A percentile compares a stretch with the other conserved stretches of the same genome.
Conservation (phyloP, 2,888 invertebrate species). For the Melieria crassipennis region DNA sequence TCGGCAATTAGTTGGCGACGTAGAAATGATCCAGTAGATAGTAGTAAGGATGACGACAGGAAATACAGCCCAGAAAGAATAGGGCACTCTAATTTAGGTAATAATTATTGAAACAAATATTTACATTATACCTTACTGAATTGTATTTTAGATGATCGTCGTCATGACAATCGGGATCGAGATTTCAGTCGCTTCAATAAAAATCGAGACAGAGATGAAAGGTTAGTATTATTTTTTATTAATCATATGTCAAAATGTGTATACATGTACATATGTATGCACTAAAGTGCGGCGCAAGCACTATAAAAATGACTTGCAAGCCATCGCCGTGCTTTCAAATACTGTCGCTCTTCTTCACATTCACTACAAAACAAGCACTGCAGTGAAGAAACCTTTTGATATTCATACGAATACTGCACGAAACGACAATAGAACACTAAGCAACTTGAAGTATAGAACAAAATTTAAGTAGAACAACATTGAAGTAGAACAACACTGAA, state of each 20-base stretch:
- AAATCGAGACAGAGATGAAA: slow-evolving; percentile 43
- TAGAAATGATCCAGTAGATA: slow-evolving; percentile 46
- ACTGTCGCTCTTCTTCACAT: too few species aligned
- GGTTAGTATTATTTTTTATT: slow-evolving; percentile 31
- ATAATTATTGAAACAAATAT: slow-evolving; percentile 15
- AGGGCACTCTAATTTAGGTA: not conserved
- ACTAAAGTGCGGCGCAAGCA: not conserved
- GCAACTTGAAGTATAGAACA: too few species aligned
- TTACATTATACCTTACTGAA: slow-evolving; percentile 1
- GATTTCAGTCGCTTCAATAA: slow-evolving; percentile 52
- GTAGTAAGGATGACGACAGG: slow-evolving; percentile 44
- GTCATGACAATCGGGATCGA: slow-evolving; percentile 50
- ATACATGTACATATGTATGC: not conserved
- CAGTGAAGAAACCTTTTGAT: too few species aligned
- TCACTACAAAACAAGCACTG: too few species aligned
- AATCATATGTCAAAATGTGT: not conserved
- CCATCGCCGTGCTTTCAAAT: too few species aligned
- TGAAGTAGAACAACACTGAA: too few species aligned
- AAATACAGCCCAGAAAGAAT: slow-evolving; percentile 54
- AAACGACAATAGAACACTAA: too few species aligned
- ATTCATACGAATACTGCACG: too few species aligned
- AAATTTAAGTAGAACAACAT: too few species aligned
- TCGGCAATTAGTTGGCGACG: slow-evolving; percentile 59
- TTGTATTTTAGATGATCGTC: slow-evolving; percentile 48
- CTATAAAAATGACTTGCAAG: too few species aligned